Evolutionary conservation across 2,888 invertebrate species (phyloP).

Genomic region (Apocheima hispidaria): DNA sequence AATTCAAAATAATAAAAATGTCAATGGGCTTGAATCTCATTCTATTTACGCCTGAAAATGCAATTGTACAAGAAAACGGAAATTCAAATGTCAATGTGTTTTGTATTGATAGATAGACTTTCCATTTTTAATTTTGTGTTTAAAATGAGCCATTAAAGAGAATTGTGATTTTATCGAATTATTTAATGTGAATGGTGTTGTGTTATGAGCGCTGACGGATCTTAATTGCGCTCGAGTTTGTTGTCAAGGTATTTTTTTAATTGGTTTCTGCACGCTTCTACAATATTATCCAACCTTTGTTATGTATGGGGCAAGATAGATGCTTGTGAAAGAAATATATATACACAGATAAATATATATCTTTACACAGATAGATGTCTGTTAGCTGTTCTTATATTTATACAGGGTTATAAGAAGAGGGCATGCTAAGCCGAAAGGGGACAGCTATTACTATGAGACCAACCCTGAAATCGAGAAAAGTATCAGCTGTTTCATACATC

Average conservation of each 20-base stretch:
- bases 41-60: not conserved
- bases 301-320: not conserved
- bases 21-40: not conserved
- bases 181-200: conserved; percentile 12
- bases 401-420: too few relatives aligned
- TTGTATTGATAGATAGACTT: not conserved
- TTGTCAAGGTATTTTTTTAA: conserved; percentile 41
- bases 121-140: not conserved
- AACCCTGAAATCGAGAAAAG: too few relatives aligned
- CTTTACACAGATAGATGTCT: too few relatives aligned
- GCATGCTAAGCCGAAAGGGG: too few relatives aligned
- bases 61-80: too few relatives aligned
- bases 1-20: too few relatives aligned
- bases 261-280: conserved; percentile 16
- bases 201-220: conserved; percentile 23
- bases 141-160: not conserved
- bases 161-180: conserved; percentile 3
- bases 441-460: too few relatives aligned
- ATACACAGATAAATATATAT: too few relatives aligned
- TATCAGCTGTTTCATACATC: too few relatives aligned
- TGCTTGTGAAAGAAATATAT: not conserved
- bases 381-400: too few relatives aligned
- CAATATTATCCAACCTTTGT: not conserved
- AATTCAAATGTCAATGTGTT: not conserved
- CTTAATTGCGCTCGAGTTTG: conserved; percentile 14